phyloP scores from a whole-genome alignment of 2,888 invertebrate genomes.

The Amblyjoppa fuscipennis region DNA sequence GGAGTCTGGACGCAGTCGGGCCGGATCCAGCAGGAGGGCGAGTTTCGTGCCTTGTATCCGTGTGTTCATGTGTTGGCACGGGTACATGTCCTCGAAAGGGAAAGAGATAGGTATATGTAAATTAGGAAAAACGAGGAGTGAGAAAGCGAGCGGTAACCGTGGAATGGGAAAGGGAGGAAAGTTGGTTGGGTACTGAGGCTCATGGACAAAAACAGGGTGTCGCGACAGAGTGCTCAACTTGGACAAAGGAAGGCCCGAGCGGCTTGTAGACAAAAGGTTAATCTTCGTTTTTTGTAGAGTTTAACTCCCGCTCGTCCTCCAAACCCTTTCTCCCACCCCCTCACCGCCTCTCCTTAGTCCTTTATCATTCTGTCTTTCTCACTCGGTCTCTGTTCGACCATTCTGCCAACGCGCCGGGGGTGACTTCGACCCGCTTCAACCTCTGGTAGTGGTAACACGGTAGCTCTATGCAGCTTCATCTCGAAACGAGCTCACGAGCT shows the following conservation, averaged over 20 bases:
- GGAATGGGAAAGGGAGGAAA: conserved; percentile 45
- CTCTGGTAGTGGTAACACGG: conserved; percentile 5
- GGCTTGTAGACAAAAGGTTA: conserved; percentile 83
- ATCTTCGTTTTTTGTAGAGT: conserved; percentile 80
- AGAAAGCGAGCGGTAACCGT: conserved; percentile 54
- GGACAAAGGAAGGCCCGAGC: conserved; percentile 81
- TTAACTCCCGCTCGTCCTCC: conserved; percentile 73
- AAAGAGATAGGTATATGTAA: conserved; percentile 51
- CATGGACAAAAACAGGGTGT: conserved; percentile 83
- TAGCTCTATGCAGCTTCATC: conserved; percentile 2
- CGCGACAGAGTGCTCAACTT: conserved; percentile 82
- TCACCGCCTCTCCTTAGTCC: conserved; percentile 15
- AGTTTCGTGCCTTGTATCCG: conserved; percentile 40
- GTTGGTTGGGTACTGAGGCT: conserved; percentile 57
- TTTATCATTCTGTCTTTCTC: conserved; percentile 37
- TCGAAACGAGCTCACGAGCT: conserved; percentile 42
- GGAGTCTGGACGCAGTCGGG: conserved; percentile 40
- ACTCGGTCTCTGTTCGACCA: conserved; percentile 17
- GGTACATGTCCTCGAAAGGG: conserved; percentile 17
- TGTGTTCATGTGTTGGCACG: conserved; percentile 20
- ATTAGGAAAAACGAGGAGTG: conserved; percentile 61
- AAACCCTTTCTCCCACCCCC: conserved; percentile 22
- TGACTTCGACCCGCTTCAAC: conserved; percentile 32
- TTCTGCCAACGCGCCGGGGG: conserved; percentile 17
- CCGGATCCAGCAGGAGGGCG: conserved; percentile 39